Conservation (phyloP, 2,888 invertebrate genomes). For the Trisateles emortualis region DNA sequence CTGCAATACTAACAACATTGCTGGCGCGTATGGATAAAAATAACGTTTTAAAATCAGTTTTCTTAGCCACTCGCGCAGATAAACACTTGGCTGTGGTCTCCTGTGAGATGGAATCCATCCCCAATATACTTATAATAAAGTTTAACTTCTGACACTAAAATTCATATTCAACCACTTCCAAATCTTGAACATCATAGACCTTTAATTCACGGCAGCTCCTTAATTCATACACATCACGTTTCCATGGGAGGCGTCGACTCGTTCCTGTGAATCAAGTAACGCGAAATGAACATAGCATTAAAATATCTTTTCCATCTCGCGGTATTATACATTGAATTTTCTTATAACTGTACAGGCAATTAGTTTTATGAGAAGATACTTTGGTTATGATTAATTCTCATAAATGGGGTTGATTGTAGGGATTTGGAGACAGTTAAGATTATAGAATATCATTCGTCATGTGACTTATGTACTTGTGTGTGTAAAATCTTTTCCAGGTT, state of each 20-base stretch:
- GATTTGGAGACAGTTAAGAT: background rate
- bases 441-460: too few relatives aligned
- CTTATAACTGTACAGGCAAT: conserved; percentile 7
- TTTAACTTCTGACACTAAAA: background rate
- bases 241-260: conserved; percentile 67
- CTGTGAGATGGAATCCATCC: too few relatives aligned
- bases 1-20: too few relatives aligned
- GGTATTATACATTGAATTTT: conserved; percentile 55
- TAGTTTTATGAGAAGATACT: background rate
- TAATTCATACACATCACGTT: conserved; percentile 84
- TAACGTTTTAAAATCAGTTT: too few relatives aligned
- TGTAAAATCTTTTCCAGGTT: too few relatives aligned
- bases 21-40: too few relatives aligned
- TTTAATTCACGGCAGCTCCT: conserved; percentile 67
- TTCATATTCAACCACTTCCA: conserved; percentile 46
- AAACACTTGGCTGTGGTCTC: too few relatives aligned
- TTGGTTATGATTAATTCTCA: background rate
- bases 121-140: too few relatives aligned
- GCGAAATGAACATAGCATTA: conserved; percentile 69
- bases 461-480: too few relatives aligned
- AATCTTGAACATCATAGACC: conserved; percentile 41
- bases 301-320: conserved; percentile 66
- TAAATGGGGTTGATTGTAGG: background rate
- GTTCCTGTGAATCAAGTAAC: conserved; percentile 69
- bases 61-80: too few relatives aligned